These are phyloP conservation scores for Seriola rivoliana DNA, from an alignment of 2,113 vertebrate genomes.

Conservation along the genomic window DNA sequence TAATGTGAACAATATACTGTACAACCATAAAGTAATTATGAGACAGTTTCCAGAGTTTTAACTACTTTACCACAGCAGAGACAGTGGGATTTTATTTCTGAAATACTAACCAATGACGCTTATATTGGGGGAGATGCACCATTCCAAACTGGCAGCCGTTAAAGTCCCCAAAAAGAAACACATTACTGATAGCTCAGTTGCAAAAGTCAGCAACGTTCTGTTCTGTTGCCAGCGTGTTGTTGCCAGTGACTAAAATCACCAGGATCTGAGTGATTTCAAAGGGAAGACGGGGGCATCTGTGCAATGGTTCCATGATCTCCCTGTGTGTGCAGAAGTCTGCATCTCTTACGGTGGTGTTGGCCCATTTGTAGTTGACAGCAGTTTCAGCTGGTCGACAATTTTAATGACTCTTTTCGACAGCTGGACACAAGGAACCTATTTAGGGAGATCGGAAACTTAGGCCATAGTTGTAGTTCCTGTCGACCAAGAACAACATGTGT, in stretches of 20 bases:
- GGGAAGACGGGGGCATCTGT: neutral
- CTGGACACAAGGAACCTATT: neutral
- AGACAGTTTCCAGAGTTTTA: neutral
- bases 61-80: neutral
- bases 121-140: neutral
- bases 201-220: constrained; percentile 16
- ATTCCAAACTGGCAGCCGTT: constrained; percentile 12
- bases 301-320: neutral
- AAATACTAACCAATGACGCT: neutral
- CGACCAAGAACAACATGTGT: neutral
- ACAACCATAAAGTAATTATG: neutral
- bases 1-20: neutral
- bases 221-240: neutral
- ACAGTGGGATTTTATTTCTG: neutral
- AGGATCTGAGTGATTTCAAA: constrained; percentile 5
- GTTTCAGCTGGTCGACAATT: neutral
- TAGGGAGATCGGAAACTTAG: neutral
- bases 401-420: neutral
- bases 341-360: neutral
- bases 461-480: neutral
- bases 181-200: neutral
- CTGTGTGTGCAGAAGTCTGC: neutral
- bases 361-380: neutral
- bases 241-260: constrained; percentile 10
- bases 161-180: constrained; percentile 11